Conservation (phyloP, 2,797 vertebrate species). For the Lepilemur ruficaudatus region DNA sequence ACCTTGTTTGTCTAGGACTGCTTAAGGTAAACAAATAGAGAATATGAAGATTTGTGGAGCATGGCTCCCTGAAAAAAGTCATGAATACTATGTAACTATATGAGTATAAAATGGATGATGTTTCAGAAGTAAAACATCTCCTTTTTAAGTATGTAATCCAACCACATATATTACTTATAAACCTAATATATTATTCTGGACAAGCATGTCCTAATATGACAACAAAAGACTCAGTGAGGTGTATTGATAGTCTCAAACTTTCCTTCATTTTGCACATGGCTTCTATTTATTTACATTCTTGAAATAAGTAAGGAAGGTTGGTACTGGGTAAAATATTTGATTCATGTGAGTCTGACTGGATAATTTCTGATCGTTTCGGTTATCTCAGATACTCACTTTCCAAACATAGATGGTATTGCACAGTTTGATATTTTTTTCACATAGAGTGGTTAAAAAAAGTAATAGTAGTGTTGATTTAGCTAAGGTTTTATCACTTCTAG, state of each 20-base stretch:
- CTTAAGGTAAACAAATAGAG: neutral
- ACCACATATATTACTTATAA: neutral
- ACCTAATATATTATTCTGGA: neutral
- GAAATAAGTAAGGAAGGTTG: neutral
- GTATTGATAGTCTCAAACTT: neutral
- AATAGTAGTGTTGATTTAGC: neutral
- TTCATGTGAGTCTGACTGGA: neutral
- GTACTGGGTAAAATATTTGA: neutral
- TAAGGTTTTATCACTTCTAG: neutral
- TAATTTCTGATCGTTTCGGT: neutral
- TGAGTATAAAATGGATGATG: neutral
- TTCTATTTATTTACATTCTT: neutral
- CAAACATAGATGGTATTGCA: neutral
- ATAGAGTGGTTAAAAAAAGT: neutral
- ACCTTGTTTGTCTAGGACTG: neutral
- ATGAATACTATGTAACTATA: neutral
- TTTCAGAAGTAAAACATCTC: neutral
- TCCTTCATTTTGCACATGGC: neutral
- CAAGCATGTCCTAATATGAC: neutral
- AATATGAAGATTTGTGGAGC: neutral
- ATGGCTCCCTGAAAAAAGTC: neutral
- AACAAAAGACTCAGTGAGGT: neutral
- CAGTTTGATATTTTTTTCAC: neutral
- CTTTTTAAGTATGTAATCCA: neutral
- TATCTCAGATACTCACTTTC: neutral